These are phyloP conservation scores for Nymphalis c-album DNA, from an alignment of 2,888 invertebrate species.

Conservation along the genomic window DNA sequence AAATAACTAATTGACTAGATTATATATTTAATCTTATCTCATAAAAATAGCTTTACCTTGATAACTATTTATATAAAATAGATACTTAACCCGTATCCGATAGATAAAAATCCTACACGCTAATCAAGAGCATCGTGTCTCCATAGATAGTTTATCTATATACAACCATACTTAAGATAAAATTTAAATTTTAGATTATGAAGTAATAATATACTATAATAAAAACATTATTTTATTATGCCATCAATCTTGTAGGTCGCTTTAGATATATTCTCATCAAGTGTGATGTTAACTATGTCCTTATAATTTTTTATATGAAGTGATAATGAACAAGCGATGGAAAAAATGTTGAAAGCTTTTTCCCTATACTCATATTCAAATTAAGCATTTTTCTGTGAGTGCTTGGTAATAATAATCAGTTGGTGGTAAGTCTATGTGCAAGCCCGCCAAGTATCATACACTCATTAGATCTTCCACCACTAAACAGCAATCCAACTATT, in stretches of 20 bases:
- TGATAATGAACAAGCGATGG: conserved; percentile 5
- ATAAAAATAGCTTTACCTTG: conserved; percentile 18
- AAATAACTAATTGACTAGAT: conserved; percentile 15
- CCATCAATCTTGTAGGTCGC: conserved; percentile 75
- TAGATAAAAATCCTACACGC: conserved; percentile 37
- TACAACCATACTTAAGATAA: conserved; percentile 77
- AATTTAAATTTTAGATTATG: conserved; percentile 75
- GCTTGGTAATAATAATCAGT: too few species aligned
- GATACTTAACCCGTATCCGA: conserved; percentile 28
- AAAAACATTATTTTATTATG: conserved; percentile 74
- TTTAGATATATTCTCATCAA: conserved; percentile 48
- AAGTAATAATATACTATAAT: conserved; percentile 63
- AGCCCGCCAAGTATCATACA: too few species aligned
- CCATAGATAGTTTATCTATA: conserved; percentile 68
- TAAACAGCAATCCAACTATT: too few species aligned
- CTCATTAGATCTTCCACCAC: too few species aligned
- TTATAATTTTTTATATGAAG: conserved; percentile 17
- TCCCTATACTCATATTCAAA: too few species aligned
- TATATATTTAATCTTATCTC: conserved; percentile 29
- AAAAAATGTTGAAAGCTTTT: not conserved
- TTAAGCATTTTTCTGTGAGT: too few species aligned
- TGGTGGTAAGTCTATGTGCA: too few species aligned
- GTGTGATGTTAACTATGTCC: conserved; percentile 28
- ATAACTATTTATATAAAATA: conserved; percentile 33
- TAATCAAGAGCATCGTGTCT: conserved; percentile 74